Conservation (phyloP, 2,797 vertebrate species). For the Anomalospiza imberbis region DNA sequence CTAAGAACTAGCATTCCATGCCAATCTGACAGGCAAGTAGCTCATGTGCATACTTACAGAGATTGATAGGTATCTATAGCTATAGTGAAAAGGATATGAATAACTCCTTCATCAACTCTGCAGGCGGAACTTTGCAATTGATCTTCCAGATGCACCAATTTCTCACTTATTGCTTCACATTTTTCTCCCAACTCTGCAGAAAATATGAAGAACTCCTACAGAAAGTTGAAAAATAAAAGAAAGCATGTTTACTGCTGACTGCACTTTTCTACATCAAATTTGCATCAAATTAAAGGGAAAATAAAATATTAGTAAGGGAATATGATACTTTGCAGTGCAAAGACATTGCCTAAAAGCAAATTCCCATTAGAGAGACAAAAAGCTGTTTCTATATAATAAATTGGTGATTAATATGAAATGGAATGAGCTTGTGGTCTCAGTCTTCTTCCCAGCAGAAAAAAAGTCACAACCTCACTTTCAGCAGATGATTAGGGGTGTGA, state of each 20-base stretch:
- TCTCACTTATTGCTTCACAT: conserved; percentile 84
- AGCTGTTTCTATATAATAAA: not conserved
- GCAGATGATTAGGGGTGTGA: not conserved
- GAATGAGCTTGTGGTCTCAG: not conserved
- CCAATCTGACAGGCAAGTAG: not conserved
- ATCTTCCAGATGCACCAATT: conserved; percentile 83
- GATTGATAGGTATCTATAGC: not conserved
- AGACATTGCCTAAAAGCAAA: conserved; percentile 1
- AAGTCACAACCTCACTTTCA: not conserved
- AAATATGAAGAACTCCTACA: conserved; percentile 66
- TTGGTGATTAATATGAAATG: not conserved
- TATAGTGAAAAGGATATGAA: conserved; percentile 86
- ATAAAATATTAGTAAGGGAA: not conserved
- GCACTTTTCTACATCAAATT: not conserved
- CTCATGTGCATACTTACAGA: not conserved
- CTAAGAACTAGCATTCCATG: not conserved
- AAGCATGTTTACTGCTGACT: not conserved
- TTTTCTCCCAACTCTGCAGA: conserved; percentile 80
- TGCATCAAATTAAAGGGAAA: not conserved
- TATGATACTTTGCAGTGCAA: not conserved
- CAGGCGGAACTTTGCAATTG: conserved; percentile 80
- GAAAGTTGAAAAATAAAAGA: conserved; percentile 27
- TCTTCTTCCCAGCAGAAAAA: not conserved
- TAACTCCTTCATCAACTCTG: conserved; percentile 78
- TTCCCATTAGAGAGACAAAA: not conserved